These are phyloP conservation scores for Aspidoscelis tigris DNA, from an alignment of 2,113 vertebrate species.

Conservation along the genomic window DNA sequence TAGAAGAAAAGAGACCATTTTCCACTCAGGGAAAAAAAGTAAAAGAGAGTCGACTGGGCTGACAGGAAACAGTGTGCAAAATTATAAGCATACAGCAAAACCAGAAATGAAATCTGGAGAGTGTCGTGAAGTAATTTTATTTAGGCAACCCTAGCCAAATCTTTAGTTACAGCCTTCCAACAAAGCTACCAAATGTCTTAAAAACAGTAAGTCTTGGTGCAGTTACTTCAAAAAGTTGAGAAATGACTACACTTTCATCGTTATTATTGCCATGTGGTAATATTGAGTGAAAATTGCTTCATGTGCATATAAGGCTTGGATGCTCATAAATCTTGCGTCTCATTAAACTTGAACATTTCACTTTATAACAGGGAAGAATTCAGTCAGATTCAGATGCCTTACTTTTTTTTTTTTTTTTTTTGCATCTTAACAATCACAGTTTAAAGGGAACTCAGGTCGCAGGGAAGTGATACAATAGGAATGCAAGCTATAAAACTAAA, in stretches of 20 bases:
- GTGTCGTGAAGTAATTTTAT: background rate
- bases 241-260: conserved; percentile 36
- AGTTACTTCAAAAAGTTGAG: conserved; percentile 21
- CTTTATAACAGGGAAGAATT: background rate
- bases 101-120: background rate
- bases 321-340: conserved; percentile 37
- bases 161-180: conserved; percentile 12
- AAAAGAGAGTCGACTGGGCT: too few relatives aligned
- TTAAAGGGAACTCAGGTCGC: background rate
- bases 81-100: background rate
- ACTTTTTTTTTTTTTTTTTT: background rate
- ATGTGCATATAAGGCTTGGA: conserved; percentile 5
- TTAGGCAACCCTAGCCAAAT: background rate
- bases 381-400: background rate
- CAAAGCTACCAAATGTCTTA: background rate
- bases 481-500: background rate
- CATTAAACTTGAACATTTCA: conserved; percentile 4
- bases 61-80: too few relatives aligned
- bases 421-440: conserved; percentile 3
- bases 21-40: too few relatives aligned
- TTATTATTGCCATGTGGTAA: conserved; percentile 47
- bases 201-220: background rate
- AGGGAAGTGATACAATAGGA: background rate
- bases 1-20: too few relatives aligned
- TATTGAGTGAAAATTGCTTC: conserved; percentile 36